phyloP scores from a whole-genome alignment of 2,113 vertebrate species.

The Pelodiscus sinensis region DNA sequence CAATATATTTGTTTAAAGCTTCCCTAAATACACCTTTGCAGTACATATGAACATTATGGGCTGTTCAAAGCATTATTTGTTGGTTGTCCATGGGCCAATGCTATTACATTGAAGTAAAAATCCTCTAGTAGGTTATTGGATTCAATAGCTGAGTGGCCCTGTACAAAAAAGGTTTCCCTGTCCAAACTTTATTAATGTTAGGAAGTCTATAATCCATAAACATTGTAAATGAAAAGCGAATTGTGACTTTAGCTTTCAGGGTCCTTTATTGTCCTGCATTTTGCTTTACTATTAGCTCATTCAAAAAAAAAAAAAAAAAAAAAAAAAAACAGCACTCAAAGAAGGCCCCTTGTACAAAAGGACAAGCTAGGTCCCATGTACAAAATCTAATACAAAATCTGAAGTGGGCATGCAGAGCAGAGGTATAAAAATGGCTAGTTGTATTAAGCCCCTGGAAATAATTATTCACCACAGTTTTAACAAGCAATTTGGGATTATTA shows the following conservation, averaged over 20 bases:
- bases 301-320: not conserved
- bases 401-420: not conserved
- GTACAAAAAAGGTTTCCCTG: not conserved
- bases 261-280: too few relatives aligned
- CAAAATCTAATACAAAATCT: not conserved
- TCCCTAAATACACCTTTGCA: not conserved
- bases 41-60: not conserved
- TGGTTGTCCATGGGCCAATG: not conserved
- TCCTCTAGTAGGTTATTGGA: not conserved
- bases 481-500: not conserved
- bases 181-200: not conserved
- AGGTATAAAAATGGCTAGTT: not conserved
- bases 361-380: not conserved
- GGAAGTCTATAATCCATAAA: not conserved
- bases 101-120: not conserved
- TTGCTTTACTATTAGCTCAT: accelerated
- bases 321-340: not conserved
- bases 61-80: not conserved
- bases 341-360: not conserved
- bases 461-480: not conserved
- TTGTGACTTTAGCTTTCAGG: not conserved
- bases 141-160: not conserved
- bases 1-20: not conserved
- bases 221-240: not conserved
- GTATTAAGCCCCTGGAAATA: not conserved